Percentiles rank a stretch among this genome's conserved stretches.
Evolutionary conservation across 2,888 invertebrate species (phyloP).

Genomic region (Auanema sp.): DNA sequence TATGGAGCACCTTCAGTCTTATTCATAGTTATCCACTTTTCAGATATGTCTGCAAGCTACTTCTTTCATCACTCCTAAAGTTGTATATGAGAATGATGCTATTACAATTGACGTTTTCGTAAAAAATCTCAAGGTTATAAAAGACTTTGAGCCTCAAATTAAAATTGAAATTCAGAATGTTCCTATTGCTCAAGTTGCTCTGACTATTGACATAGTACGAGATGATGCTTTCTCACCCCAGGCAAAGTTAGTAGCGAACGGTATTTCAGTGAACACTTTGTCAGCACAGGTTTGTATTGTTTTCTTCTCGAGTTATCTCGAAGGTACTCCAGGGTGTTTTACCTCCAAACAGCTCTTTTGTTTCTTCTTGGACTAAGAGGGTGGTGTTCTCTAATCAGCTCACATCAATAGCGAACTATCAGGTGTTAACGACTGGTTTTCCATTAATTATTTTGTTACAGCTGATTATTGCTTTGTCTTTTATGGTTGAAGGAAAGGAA

Average conservation of each 20-base stretch:
- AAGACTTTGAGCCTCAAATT: no score
- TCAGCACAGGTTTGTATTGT: no score
- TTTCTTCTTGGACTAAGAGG: constrained; percentile 16
- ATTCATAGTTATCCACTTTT: neutral
- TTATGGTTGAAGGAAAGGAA: constrained; percentile 22
- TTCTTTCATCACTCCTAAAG: constrained; percentile 26
- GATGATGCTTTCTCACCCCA: constrained; percentile 10
- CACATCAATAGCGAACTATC: constrained; percentile 26
- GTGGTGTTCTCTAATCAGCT: constrained; percentile 16
- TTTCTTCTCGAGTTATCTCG: no score
- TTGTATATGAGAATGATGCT: constrained; percentile 31
- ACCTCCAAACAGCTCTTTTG: constrained; percentile 13
- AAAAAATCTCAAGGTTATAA: constrained; percentile 24
- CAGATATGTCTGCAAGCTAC: constrained; percentile 29
- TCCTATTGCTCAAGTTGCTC: constrained; percentile 2
- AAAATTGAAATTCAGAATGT: neutral
- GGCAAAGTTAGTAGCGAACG: constrained; percentile 14
- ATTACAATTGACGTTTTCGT: constrained; percentile 26
- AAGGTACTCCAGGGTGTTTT: constrained; percentile 4
- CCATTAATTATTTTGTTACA: constrained; percentile 16
- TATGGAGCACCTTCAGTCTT: neutral
- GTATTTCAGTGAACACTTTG: constrained; percentile 14
- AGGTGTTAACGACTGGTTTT: constrained; percentile 17
- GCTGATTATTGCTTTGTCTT: constrained; percentile 33
- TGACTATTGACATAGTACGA: constrained; percentile 16